phyloP scores from a whole-genome alignment of 30 jellyfish, hydroid and myxozoan genomes.

The Aurelia coerulea region DNA sequence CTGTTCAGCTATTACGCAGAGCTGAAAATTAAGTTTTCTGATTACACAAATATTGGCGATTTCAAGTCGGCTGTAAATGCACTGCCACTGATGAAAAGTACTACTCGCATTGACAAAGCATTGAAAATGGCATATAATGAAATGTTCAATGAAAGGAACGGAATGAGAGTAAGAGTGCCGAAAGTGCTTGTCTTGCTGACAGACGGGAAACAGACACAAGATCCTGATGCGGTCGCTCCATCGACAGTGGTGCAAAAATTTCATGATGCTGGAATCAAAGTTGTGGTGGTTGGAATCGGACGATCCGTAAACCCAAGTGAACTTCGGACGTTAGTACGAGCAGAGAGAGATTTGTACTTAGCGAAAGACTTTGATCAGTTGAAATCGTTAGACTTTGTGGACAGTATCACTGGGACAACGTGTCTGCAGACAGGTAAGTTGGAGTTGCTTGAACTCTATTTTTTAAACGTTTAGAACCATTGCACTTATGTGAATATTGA shows the following conservation, averaged over 20 bases:
- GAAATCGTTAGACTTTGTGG: constrained; percentile 43
- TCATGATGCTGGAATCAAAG: constrained; percentile 63
- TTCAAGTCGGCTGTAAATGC: constrained; percentile 53
- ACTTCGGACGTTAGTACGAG: constrained; percentile 36
- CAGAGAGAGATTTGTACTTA: constrained; percentile 38
- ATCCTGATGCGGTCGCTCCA: constrained; percentile 64
- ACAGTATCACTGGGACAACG: constrained; percentile 38
- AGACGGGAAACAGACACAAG: constrained; percentile 70
- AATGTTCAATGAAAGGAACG: constrained; percentile 60
- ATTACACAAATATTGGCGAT: constrained; percentile 27
- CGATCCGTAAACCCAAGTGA: constrained; percentile 39
- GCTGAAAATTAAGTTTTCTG: constrained; percentile 70
- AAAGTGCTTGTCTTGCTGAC: constrained; percentile 51
- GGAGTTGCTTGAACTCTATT: background rate
- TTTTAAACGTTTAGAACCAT: too few relatives aligned
- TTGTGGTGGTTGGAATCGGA: constrained; percentile 69
- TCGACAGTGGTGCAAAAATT: constrained; percentile 37
- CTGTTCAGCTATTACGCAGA: constrained; percentile 74
- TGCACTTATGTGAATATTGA: too few relatives aligned
- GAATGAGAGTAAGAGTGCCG: constrained; percentile 60
- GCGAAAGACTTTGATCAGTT: constrained; percentile 66
- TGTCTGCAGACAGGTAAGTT: constrained; percentile 17
- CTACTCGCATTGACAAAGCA: constrained; percentile 71
- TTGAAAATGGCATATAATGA: constrained; percentile 47
- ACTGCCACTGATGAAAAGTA: constrained; percentile 57